phyloP scores from a whole-genome alignment of 2,113 vertebrate species.

The Pelobates fuscus region DNA sequence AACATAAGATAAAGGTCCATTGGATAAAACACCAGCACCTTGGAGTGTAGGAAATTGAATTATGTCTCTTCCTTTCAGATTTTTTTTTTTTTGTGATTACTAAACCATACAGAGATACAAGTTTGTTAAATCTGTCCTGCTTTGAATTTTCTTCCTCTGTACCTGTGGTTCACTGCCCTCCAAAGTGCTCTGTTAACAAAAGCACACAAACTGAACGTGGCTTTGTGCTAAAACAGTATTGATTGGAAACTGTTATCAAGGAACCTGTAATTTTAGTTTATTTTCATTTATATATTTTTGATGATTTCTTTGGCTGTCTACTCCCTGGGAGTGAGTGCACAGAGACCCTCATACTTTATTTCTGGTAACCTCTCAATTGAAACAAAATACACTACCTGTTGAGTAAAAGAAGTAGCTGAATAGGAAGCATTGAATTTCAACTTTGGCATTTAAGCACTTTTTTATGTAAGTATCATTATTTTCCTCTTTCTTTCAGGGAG shows the following conservation, averaged over 20 bases:
- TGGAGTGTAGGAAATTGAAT: no score
- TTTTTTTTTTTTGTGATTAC: no score
- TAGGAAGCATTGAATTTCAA: slow-evolving; percentile 23
- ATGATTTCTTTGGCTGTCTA: slow-evolving; percentile 7
- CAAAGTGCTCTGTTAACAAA: slow-evolving; percentile 1
- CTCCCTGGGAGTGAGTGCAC: not conserved
- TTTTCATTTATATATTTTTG: slow-evolving; percentile 13
- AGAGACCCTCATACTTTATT: not conserved
- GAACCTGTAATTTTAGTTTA: slow-evolving; percentile 10
- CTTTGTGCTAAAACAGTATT: not conserved
- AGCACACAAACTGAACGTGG: not conserved
- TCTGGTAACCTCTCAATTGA: not conserved
- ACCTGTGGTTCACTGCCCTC: not conserved
- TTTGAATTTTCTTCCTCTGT: not conserved
- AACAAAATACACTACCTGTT: not conserved
- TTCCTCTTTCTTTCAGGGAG: slow-evolving; percentile 67
- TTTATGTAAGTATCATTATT: not conserved
- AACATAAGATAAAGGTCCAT: no score
- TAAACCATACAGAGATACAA: no score
- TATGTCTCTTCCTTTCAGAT: no score
- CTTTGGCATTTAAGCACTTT: slow-evolving; percentile 10
- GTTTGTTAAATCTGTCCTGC: no score
- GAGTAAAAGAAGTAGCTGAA: slow-evolving; percentile 11
- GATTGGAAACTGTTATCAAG: not conserved
- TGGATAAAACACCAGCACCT: no score